Evolutionary conservation across 2,113 vertebrate genomes (phyloP).

Genomic region (Orycteropus afer): DNA sequence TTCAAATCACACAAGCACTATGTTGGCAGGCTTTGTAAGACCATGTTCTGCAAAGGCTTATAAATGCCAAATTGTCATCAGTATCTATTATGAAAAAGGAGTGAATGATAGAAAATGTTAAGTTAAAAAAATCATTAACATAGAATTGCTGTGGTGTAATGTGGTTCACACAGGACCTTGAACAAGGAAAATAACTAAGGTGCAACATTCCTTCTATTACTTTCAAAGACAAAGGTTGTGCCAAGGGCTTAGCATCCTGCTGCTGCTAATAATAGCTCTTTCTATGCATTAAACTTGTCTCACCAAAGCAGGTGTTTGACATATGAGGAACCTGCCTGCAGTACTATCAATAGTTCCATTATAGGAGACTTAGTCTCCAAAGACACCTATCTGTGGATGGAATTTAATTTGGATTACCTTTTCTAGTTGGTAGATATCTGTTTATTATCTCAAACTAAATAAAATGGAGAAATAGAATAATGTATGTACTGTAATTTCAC

Average conservation of each 20-base stretch:
- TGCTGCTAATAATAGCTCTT: slow-evolving; percentile 64
- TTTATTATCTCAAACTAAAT: slow-evolving; percentile 14
- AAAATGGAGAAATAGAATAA: slow-evolving; percentile 34
- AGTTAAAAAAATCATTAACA: slow-evolving; percentile 66
- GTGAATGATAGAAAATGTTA: slow-evolving; percentile 48
- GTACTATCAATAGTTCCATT: slow-evolving; percentile 52
- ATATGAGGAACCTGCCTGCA: not conserved
- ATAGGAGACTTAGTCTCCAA: slow-evolving; percentile 49
- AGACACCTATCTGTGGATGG: slow-evolving; percentile 42
- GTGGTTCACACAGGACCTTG: slow-evolving; percentile 35
- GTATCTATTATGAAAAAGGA: slow-evolving; percentile 56
- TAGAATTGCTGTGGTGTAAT: slow-evolving; percentile 50
- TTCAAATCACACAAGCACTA: slow-evolving; percentile 72
- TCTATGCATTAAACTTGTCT: slow-evolving; percentile 59
- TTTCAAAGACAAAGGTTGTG: slow-evolving; percentile 62
- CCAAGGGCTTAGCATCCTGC: slow-evolving; percentile 55
- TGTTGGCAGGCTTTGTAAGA: slow-evolving; percentile 52
- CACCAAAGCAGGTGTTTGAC: slow-evolving; percentile 63
- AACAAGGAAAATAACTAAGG: not conserved
- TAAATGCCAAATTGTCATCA: slow-evolving; percentile 67
- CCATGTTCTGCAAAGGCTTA: slow-evolving; percentile 3
- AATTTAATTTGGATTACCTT: slow-evolving; percentile 51
- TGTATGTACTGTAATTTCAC: not conserved
- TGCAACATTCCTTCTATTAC: not conserved
- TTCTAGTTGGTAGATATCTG: not conserved